Conservation (phyloP, 1,140 invertebrate species). For the Bombus affinis region DNA sequence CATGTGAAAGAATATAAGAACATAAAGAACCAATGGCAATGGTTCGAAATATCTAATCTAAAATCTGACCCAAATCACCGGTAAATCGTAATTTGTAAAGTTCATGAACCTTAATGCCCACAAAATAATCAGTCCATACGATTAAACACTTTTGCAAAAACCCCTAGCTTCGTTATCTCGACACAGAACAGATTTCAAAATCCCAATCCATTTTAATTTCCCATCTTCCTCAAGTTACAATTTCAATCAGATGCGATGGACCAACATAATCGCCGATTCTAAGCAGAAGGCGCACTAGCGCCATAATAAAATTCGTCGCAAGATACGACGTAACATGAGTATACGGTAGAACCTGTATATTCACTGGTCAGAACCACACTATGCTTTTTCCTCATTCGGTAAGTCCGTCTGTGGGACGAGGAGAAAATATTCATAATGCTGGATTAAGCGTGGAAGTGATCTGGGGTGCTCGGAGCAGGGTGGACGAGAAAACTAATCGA, state of each 20-base stretch:
- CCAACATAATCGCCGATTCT: not conserved
- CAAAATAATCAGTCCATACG: not conserved
- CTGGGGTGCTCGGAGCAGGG: conserved; percentile 32
- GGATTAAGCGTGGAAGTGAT: conserved; percentile 71
- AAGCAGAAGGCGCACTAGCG: not conserved
- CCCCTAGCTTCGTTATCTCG: too few species aligned
- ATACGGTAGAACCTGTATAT: not conserved
- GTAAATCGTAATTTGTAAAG: too few species aligned
- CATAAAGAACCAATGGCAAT: too few species aligned
- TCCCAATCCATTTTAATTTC: conserved; percentile 16
- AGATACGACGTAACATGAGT: conserved; percentile 24
- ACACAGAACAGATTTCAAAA: too few species aligned
- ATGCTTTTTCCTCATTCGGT: not conserved
- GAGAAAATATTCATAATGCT: conserved; percentile 77
- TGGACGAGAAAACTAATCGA: conserved; percentile 74
- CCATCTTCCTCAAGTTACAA: not conserved
- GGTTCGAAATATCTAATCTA: too few species aligned
- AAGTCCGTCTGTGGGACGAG: conserved; percentile 38
- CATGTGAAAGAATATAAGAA: too few species aligned
- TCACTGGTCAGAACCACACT: not conserved
- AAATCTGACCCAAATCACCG: too few species aligned
- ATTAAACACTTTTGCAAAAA: not conserved
- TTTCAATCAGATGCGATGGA: not conserved
- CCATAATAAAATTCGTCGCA: conserved; percentile 25
- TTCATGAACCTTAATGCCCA: not conserved